Evolutionary conservation across 2,888 invertebrate species (phyloP).

Genomic region (Argyresthia albistria): DNA sequence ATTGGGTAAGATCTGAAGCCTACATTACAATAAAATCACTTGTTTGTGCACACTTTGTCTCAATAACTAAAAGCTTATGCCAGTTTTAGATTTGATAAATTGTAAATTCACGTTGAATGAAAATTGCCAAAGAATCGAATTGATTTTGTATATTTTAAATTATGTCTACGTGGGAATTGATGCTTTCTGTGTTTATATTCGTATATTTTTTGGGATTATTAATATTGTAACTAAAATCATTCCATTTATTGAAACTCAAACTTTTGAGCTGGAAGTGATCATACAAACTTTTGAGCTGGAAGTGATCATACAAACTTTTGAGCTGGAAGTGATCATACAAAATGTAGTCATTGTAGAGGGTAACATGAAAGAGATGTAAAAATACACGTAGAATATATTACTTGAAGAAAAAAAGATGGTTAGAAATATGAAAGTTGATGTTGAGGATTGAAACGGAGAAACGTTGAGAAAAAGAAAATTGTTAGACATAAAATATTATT

Average conservation of each 20-base stretch:
- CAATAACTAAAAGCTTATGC: conserved; percentile 19
- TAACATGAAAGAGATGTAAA: conserved; percentile 50
- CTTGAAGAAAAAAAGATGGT: conserved; percentile 54
- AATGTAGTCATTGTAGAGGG: conserved; percentile 49
- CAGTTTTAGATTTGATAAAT: conserved; percentile 47
- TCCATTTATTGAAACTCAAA: conserved; percentile 58
- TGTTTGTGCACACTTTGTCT: background rate
- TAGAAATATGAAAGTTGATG: conserved; percentile 60
- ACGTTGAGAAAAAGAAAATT: conserved; percentile 66
- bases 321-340: conserved; percentile 49
- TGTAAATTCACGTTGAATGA: conserved; percentile 69
- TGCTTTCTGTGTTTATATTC: conserved; percentile 15
- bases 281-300: too few relatives aligned
- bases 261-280: too few relatives aligned
- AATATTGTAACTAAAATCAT: conserved; percentile 34
- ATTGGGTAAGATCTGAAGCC: background rate
- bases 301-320: too few relatives aligned
- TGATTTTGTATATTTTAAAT: conserved; percentile 38
- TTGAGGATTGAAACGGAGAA: conserved; percentile 49
- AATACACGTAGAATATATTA: conserved; percentile 53
- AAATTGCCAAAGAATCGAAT: conserved; percentile 68
- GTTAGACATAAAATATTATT: conserved; percentile 71
- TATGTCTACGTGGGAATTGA: conserved; percentile 37
- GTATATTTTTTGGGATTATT: conserved; percentile 18
- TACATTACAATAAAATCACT: background rate